Conservation (phyloP, 2,888 invertebrate species). For the Atethmia centrago region DNA sequence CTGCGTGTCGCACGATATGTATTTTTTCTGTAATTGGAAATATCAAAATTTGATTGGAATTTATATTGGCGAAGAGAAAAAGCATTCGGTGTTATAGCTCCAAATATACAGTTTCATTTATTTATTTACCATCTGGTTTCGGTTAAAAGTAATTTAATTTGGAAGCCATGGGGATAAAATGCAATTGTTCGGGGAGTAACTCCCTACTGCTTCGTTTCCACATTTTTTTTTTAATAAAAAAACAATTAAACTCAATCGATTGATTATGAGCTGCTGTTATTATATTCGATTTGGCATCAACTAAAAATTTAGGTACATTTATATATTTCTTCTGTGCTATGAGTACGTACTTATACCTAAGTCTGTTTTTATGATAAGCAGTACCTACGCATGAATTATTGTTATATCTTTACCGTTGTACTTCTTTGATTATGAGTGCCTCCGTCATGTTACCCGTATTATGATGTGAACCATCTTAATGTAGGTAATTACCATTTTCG, state of each 20-base stretch:
- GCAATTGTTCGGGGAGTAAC: conserved; percentile 24
- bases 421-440: neutral
- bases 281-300: neutral
- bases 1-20: conserved; percentile 72
- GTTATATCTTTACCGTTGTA: neutral
- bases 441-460: conserved; percentile 1
- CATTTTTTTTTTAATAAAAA: conserved; percentile 3
- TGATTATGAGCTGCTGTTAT: neutral
- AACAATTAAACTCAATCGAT: conserved; percentile 12
- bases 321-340: neutral
- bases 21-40: conserved; percentile 61
- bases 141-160: conserved; percentile 52
- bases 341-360: neutral
- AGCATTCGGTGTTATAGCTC: conserved; percentile 14
- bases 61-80: conserved; percentile 55
- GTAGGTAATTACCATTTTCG: conserved; percentile 26
- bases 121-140: conserved; percentile 41
- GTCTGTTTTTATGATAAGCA: neutral
- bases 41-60: conserved; percentile 60
- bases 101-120: conserved; percentile 32
- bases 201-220: neutral
- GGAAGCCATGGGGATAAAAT: conserved; percentile 23
- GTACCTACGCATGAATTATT: neutral
- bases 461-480: conserved; percentile 11
- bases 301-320: neutral